These are phyloP conservation scores for Athetis lepigone DNA, from an alignment of 2,888 invertebrate species.

Conservation along the genomic window DNA sequence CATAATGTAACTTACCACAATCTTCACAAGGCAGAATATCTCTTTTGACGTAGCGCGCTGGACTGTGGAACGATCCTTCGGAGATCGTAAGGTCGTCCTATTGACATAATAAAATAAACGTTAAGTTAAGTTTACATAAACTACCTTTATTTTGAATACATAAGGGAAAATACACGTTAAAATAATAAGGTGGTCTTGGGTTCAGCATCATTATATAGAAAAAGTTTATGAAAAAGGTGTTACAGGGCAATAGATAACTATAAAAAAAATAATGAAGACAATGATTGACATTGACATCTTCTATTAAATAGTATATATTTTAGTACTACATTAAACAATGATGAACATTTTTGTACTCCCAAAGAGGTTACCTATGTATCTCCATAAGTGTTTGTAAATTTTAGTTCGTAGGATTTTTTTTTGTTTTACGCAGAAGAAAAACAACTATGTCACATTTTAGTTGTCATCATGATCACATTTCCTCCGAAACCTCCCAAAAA, in stretches of 20 bases:
- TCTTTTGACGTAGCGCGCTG: conserved; percentile 36
- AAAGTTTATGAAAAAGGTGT: too few relatives aligned
- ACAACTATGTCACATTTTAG: background rate
- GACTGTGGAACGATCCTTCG: conserved; percentile 33
- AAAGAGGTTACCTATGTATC: too few relatives aligned
- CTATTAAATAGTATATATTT: too few relatives aligned
- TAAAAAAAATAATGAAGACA: too few relatives aligned
- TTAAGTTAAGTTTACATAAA: background rate
- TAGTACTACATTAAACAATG: too few relatives aligned
- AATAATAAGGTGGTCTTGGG: background rate
- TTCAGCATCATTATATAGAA: background rate
- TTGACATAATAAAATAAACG: background rate
- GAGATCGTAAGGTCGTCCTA: conserved; percentile 49
- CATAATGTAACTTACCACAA: conserved; percentile 73
- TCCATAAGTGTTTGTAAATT: too few relatives aligned
- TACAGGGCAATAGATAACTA: too few relatives aligned
- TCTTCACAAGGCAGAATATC: conserved; percentile 75
- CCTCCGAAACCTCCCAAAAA: conserved; percentile 19
- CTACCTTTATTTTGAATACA: background rate
- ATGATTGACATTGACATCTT: too few relatives aligned
- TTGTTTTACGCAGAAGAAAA: background rate
- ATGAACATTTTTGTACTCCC: too few relatives aligned
- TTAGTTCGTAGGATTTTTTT: too few relatives aligned
- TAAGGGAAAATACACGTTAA: background rate
- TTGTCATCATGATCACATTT: too few relatives aligned